Percentiles rank a stretch among this genome's conserved stretches.
phyloP scores from a whole-genome alignment of 2,888 invertebrate genomes.

The Agrochola macilenta region DNA sequence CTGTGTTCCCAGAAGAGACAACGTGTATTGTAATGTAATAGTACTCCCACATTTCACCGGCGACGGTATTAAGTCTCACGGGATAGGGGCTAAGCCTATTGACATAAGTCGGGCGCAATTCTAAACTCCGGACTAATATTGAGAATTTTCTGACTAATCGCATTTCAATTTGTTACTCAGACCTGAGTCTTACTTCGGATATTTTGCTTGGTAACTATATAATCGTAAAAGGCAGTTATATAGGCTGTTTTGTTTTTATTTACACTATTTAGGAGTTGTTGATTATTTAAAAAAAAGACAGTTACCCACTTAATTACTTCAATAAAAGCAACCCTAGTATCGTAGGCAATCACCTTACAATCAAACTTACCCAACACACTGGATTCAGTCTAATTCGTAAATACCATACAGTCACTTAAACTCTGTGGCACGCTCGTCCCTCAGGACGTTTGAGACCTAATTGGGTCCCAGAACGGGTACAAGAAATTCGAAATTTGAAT shows the following conservation, averaged over 20 bases:
- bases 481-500: constrained; percentile 26
- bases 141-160: constrained; percentile 2
- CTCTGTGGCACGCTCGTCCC: constrained; percentile 18
- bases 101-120: neutral
- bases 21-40: constrained; percentile 6
- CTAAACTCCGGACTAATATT: neutral
- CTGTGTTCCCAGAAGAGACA: neutral
- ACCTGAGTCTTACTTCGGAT: neutral
- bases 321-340: neutral
- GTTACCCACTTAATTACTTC: neutral
- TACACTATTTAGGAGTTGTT: neutral
- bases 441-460: constrained; percentile 20
- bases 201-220: neutral
- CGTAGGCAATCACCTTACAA: neutral
- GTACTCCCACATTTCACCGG: neutral
- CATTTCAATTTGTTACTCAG: constrained; percentile 16
- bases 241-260: neutral
- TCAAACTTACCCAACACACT: too few relatives aligned
- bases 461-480: constrained; percentile 31
- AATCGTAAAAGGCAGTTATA: neutral
- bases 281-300: neutral
- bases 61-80: neutral
- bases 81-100: constrained; percentile 6
- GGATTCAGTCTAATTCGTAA: neutral
- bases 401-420: neutral